These are phyloP conservation scores for Alligator mississippiensis DNA, from an alignment of 2,113 vertebrate species.

Conservation along the genomic window DNA sequence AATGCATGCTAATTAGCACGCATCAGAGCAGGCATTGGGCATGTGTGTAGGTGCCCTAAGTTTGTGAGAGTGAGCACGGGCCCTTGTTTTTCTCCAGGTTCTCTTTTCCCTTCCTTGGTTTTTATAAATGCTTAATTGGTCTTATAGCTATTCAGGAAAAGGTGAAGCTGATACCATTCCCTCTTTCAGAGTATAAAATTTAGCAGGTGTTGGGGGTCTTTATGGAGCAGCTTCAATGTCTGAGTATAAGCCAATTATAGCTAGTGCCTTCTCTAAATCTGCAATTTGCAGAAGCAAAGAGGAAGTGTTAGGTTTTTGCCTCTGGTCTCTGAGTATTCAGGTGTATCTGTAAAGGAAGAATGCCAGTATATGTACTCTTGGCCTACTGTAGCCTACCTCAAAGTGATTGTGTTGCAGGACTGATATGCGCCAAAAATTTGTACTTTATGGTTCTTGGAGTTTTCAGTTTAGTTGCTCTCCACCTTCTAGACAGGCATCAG, in stretches of 20 bases:
- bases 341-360: not conserved
- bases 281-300: not conserved
- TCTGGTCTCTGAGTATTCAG: not conserved
- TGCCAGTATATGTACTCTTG: fast-evolving
- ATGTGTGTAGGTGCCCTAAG: too few species aligned
- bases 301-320: not conserved
- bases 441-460: not conserved
- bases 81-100: too few species aligned
- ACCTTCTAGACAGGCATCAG: not conserved
- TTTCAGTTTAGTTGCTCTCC: not conserved
- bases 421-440: not conserved
- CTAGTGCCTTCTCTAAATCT: not conserved
- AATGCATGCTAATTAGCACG: too few species aligned
- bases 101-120: not conserved
- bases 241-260: not conserved
- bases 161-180: not conserved
- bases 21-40: too few species aligned
- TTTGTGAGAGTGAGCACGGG: too few species aligned
- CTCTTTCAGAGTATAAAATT: not conserved
- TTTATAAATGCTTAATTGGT: not conserved
- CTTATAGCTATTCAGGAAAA: not conserved
- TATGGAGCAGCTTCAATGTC: not conserved
- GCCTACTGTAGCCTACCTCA: not conserved
- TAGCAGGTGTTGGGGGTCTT: not conserved
- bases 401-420: not conserved